A percentile compares a stretch with the other conserved stretches of the same genome.
Evolutionary conservation across 2,113 vertebrate genomes (phyloP).

Genomic region (Merops nubicus): DNA sequence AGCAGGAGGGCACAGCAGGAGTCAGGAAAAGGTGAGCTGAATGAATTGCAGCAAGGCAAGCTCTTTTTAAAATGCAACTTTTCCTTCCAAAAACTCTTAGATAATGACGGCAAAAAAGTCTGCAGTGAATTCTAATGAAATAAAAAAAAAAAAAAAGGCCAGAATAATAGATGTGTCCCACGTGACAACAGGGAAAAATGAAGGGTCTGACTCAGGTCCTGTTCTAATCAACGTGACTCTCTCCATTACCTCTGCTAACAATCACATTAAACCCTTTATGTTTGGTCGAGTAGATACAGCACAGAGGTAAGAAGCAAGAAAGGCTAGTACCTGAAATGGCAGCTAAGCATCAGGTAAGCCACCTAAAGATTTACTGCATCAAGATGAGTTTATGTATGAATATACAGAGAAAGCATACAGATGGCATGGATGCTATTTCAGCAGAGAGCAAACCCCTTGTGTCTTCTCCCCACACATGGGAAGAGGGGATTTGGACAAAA

Average conservation of each 20-base stretch:
- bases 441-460: not conserved
- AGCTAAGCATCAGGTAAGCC: constrained; percentile 43
- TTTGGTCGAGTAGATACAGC: constrained; percentile 52
- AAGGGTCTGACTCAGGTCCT: constrained; percentile 27
- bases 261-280: not conserved
- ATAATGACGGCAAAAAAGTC: constrained; percentile 68
- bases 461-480: not conserved
- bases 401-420: not conserved
- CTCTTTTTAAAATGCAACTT: constrained; percentile 66
- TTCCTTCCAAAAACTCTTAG: constrained; percentile 61
- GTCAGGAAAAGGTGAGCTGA: constrained; percentile 2
- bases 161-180: constrained; percentile 59
- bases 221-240: not conserved
- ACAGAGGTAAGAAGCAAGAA: constrained; percentile 58
- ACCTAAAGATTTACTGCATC: too few relatives aligned
- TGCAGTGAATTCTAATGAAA: constrained; percentile 68
- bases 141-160: not conserved
- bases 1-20: constrained; percentile 16
- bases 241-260: constrained; percentile 40
- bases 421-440: not conserved
- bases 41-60: constrained; percentile 55
- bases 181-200: constrained; percentile 55
- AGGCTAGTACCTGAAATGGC: constrained; percentile 40
- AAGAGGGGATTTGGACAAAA: not conserved
- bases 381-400: too few relatives aligned